Conservation (phyloP, 92 coral and sea anemone species). For the Scolanthus callimorphus region DNA sequence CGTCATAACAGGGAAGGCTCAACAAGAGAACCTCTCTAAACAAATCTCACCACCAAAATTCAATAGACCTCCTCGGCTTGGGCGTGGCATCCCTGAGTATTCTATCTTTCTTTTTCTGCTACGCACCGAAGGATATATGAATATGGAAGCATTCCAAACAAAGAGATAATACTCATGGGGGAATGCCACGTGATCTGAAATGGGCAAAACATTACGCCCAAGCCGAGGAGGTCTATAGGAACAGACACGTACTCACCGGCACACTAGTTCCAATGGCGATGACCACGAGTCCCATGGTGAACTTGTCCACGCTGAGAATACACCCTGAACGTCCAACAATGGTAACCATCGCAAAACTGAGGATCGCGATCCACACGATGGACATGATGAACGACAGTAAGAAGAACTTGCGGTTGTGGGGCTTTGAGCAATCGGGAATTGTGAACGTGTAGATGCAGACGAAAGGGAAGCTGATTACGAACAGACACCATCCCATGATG, state of each 20-base stretch:
- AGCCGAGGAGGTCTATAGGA: too few species aligned
- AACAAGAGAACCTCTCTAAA: too few species aligned
- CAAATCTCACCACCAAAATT: too few species aligned
- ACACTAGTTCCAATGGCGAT: slow-evolving; percentile 99
- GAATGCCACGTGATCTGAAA: too few species aligned
- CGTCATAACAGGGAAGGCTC: too few species aligned
- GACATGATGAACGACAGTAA: slow-evolving; percentile 82
- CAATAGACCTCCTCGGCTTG: too few species aligned
- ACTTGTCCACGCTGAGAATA: slow-evolving; percentile 93
- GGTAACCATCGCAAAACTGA: slow-evolving; percentile 97
- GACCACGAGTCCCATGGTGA: slow-evolving; percentile 97
- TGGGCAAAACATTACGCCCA: too few species aligned
- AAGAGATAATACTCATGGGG: too few species aligned
- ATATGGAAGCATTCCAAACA: too few species aligned
- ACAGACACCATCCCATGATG: slow-evolving; percentile 76
- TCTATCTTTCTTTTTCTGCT: too few species aligned
- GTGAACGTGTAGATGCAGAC: slow-evolving; percentile 92
- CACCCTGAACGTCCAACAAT: slow-evolving; percentile 97
- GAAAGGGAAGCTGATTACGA: slow-evolving; percentile 86
- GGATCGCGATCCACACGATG: slow-evolving; percentile 94
- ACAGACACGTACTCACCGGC: slow-evolving; percentile 65
- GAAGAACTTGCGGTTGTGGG: slow-evolving; percentile 93
- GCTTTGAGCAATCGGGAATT: slow-evolving; percentile 91
- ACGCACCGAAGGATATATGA: too few species aligned
- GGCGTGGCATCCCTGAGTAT: too few species aligned